Evolutionary conservation across 2,113 vertebrate genomes (phyloP), one percentile per base, ranked within the genome.

Genomic region (Strigops habroptila): DNA sequence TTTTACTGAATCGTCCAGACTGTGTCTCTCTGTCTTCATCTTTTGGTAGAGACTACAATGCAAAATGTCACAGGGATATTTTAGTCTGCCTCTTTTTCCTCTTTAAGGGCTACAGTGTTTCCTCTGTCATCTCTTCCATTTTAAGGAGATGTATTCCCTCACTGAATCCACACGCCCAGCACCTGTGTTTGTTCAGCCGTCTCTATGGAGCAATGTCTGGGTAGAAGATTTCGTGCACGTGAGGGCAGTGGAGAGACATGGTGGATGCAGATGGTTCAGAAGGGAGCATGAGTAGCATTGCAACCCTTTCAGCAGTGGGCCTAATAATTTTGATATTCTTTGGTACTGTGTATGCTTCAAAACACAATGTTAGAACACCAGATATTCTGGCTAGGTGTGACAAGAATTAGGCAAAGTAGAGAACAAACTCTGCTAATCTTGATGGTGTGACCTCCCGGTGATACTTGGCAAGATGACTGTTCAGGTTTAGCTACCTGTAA

Each of bases 231-330:
- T 90, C 52, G 55, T 65, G 22, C 19, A 0, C 19, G 7, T 31
- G 59, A 52, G 37, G 52, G n/a, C 35, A 39, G 46, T 35, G 55
- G 28, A 55, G 51, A 49, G 63, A 52, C 24, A 11, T 0, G 0
- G 35, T 55, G 37, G 33, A n/a, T 86, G 63, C 63, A 73, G 46
- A 15, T 31, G 35, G 49, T 81, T 76, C 24, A 53, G 49, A 85
- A 73, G 39, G 53, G 21, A 85, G 24, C 21, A 5, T 6, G 16
- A 73, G 57, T 35, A 51, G 44, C 48, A n/a, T 22, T 64, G 24
- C 60, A 88, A 5, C 17, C 24, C 37, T 88, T 22, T 80, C 44
- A 65, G 35, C 35, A 14, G 70, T 37, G 28, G 9, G 8, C 59
- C 71, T 41, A 44, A 44, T 85, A 27, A 41, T 59, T 82, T 81